Conservation (phyloP, 2,888 invertebrate genomes). For the Lysandra coridon region DNA sequence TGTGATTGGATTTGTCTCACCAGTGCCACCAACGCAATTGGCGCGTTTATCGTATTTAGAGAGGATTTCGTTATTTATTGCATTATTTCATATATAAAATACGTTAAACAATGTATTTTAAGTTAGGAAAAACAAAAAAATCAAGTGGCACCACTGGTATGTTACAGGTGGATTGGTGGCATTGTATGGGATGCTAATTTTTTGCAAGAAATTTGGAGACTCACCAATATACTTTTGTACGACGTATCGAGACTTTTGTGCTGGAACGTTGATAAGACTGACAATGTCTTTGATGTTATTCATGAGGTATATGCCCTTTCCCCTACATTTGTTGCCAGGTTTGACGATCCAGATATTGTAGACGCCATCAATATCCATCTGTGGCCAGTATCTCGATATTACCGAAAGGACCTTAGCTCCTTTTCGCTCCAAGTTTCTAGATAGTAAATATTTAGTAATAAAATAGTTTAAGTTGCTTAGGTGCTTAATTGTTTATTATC, state of each 20-base stretch:
- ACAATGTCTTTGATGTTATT: slow-evolving; percentile 92
- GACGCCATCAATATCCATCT: slow-evolving; percentile 90
- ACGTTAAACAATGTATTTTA: too few species aligned
- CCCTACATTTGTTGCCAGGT: slow-evolving; percentile 95
- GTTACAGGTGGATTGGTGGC: too few species aligned
- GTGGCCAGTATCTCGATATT: slow-evolving; percentile 88
- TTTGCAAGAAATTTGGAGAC: slow-evolving; percentile 22
- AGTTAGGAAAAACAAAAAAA: too few species aligned
- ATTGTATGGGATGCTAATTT: background rate
- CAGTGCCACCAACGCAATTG: too few species aligned
- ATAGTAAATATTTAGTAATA: slow-evolving; percentile 33
- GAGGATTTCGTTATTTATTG: too few species aligned
- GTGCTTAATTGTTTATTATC: background rate
- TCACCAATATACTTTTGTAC: slow-evolving; percentile 97
- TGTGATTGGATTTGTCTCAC: too few species aligned
- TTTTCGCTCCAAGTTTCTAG: slow-evolving; percentile 71
- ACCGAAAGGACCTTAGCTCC: slow-evolving; percentile 83
- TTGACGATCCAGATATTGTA: slow-evolving; percentile 97
- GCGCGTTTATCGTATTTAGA: too few species aligned
- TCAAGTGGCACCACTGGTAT: too few species aligned
- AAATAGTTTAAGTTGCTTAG: background rate
- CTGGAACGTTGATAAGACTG: slow-evolving; percentile 84
- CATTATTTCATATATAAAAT: too few species aligned
- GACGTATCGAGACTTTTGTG: slow-evolving; percentile 89
- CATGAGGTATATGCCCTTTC: slow-evolving; percentile 93